Evolutionary conservation across 1,140 invertebrate species (phyloP).

Genomic region (Globodera rostochiensis): DNA sequence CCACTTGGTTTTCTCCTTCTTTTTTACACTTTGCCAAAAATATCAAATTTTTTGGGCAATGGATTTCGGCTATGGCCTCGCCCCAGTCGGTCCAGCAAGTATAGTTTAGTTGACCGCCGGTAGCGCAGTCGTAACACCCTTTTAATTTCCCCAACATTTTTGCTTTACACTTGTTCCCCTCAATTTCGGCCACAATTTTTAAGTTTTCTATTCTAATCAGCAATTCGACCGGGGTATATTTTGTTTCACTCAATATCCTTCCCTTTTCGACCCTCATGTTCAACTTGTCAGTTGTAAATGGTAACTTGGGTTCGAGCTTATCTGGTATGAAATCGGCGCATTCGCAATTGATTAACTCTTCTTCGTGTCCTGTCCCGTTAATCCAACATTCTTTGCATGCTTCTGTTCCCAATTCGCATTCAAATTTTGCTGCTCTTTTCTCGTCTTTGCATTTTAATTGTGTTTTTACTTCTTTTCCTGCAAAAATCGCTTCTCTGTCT

Average conservation of each 20-base stretch:
- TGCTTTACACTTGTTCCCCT: background rate
- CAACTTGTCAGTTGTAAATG: too few species aligned
- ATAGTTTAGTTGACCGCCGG: background rate
- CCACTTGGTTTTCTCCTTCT: background rate
- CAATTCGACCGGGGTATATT: background rate
- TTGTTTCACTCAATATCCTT: too few species aligned
- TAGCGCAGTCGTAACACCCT: background rate
- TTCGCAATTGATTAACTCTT: background rate
- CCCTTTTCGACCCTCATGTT: too few species aligned
- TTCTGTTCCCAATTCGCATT: background rate
- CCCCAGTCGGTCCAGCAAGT: slow-evolving; percentile 1
- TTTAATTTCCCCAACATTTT: background rate
- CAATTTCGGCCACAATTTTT: background rate
- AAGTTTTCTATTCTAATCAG: background rate
- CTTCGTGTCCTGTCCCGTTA: background rate
- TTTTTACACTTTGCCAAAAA: background rate
- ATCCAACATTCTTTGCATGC: background rate
- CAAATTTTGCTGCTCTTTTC: background rate
- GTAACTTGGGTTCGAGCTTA: too few species aligned
- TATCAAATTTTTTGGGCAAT: background rate
- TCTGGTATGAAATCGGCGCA: background rate
- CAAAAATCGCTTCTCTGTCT: background rate
- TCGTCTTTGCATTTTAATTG: background rate
- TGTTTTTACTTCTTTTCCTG: background rate
- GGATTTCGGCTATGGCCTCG: background rate